These are phyloP conservation scores for Leptinotarsa texana DNA, from an alignment of 1,140 invertebrate genomes.

Conservation along the genomic window DNA sequence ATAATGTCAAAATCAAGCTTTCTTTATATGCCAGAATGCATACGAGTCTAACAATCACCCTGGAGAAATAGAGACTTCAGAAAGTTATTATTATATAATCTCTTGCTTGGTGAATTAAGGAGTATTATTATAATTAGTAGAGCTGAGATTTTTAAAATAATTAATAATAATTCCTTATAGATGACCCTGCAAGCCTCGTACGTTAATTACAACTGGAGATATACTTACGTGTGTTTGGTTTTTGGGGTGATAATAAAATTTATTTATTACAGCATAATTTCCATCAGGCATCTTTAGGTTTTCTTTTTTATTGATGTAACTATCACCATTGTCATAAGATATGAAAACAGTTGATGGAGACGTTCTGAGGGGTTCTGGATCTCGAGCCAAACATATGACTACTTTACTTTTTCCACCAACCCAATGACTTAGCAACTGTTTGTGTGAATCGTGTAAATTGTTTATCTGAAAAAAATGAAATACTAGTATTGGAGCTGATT, in stretches of 20 bases:
- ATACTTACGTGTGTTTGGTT: slow-evolving; percentile 73
- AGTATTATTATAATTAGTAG: too few species aligned
- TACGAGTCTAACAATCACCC: too few species aligned
- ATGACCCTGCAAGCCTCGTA: too few species aligned
- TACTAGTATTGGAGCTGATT: slow-evolving; percentile 47
- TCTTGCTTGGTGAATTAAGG: too few species aligned
- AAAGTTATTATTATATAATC: too few species aligned
- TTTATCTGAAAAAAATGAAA: slow-evolving; percentile 34
- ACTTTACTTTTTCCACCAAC: slow-evolving; percentile 82
- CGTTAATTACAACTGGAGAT: not conserved
- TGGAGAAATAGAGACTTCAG: too few species aligned
- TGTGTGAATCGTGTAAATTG: slow-evolving; percentile 79
- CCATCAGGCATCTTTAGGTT: slow-evolving; percentile 62
- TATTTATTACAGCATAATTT: slow-evolving; percentile 62
- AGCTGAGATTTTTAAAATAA: too few species aligned
- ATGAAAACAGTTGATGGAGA: slow-evolving; percentile 77
- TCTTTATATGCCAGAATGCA: too few species aligned
- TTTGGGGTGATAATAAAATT: slow-evolving; percentile 82
- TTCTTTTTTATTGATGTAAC: slow-evolving; percentile 76
- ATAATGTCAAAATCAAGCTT: too few species aligned
- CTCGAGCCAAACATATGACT: slow-evolving; percentile 81
- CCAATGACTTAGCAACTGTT: slow-evolving; percentile 88
- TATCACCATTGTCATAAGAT: slow-evolving; percentile 84
- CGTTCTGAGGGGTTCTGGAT: slow-evolving; percentile 59
- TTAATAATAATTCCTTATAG: too few species aligned